Evolutionary conservation across 2,888 invertebrate genomes (phyloP).

Genomic region (Lycophotia porphyrea): DNA sequence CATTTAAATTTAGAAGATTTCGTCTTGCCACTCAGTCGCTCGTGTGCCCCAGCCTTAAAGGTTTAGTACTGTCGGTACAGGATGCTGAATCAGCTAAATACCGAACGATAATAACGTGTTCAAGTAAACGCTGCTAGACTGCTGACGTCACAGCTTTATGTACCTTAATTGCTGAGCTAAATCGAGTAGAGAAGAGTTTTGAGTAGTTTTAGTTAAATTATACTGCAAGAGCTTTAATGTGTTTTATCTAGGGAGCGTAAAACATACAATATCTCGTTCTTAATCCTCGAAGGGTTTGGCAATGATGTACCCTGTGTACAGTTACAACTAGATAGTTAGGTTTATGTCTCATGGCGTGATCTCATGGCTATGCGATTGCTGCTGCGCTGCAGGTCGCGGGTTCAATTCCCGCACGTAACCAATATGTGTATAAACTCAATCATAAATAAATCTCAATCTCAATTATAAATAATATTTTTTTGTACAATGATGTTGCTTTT

Average conservation of each 20-base stretch:
- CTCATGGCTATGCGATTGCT: background rate
- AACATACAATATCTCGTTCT: background rate
- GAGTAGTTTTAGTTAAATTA: conserved; percentile 31
- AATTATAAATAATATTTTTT: too few species aligned
- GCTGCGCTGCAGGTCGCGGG: background rate
- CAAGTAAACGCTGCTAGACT: conserved; percentile 64
- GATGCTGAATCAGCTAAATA: conserved; percentile 73
- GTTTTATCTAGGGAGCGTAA: conserved; percentile 23
- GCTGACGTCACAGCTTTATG: conserved; percentile 44
- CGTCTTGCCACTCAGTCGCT: background rate
- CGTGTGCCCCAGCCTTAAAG: conserved; percentile 44
- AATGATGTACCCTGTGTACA: background rate
- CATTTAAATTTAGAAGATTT: background rate
- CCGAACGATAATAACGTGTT: conserved; percentile 72
- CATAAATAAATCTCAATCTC: too few species aligned
- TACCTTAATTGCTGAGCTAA: conserved; percentile 47
- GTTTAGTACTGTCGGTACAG: conserved; percentile 49
- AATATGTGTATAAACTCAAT: background rate
- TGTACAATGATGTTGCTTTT: too few species aligned
- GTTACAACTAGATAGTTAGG: background rate
- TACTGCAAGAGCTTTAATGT: conserved; percentile 18
- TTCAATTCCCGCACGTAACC: background rate
- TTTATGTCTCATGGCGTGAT: background rate
- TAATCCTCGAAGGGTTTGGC: background rate
- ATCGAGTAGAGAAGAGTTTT: conserved; percentile 14